Conservation (phyloP, 2,888 invertebrate genomes). For the Rhamphomyia laevipes region DNA sequence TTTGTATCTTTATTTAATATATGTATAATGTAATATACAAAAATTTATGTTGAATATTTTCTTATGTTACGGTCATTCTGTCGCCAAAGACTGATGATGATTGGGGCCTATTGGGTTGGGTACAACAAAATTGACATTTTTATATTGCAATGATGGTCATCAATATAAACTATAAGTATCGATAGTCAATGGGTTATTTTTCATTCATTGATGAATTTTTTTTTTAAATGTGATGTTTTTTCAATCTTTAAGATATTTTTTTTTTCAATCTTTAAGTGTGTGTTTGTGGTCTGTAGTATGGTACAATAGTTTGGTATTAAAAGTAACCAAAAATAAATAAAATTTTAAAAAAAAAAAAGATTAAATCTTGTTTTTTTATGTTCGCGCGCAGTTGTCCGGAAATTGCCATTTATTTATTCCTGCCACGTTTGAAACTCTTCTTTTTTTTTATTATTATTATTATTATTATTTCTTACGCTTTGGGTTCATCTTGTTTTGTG, state of each 20-base stretch:
- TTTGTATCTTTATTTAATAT: too few species aligned
- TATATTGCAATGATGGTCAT: too few species aligned
- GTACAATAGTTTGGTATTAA: too few species aligned
- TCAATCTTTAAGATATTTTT: background rate
- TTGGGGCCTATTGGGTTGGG: too few species aligned
- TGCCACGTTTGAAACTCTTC: background rate
- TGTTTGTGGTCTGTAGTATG: too few species aligned
- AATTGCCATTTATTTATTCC: constrained; percentile 7
- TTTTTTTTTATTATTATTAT: background rate
- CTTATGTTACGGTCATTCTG: too few species aligned
- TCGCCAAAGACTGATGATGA: too few species aligned
- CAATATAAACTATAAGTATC: too few species aligned
- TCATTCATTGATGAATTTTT: background rate
- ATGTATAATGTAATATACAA: too few species aligned
- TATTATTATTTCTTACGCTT: background rate
- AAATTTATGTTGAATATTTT: too few species aligned
- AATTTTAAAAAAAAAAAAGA: background rate
- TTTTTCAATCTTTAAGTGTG: background rate
- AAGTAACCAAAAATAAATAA: background rate
- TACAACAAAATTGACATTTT: too few species aligned
- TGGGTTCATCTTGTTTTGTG: background rate
- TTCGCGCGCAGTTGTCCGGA: constrained; percentile 7
- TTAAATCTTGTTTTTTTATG: background rate
- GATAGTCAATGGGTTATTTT: background rate
- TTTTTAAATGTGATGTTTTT: background rate